Evolutionary conservation across 2,797 vertebrate genomes (phyloP), one percentile per base, ranked within the genome.

Genomic region (Lacerta bilineata): DNA sequence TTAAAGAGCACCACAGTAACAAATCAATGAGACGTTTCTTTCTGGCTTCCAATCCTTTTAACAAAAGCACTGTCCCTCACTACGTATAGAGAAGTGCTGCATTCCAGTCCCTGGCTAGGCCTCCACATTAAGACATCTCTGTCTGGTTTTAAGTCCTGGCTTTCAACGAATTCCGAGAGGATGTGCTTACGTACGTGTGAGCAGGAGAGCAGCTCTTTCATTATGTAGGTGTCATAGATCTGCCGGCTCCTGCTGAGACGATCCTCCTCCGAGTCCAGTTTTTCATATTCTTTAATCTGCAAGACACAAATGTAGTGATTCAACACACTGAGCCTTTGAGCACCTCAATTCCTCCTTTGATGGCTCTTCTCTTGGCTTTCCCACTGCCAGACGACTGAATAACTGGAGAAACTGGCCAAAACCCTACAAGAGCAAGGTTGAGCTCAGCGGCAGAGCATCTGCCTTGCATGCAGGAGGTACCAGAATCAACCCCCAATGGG

Each of bases 221-320:
- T 99, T 93, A 99, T 98, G 95, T 98, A 99, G 5, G 97, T 97
- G 78, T 99, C 98, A 1, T 99, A 99, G 81, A 99, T 99, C 93
- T 98, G 98, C 39, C 98, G 97, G 92, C 99, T 99, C 78, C 98
- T 96, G 88, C 94, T 96, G 90, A 98, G 92, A 23, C 99, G 96
- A 83, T 99, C 99, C 68, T 98, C 98, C 93, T 99, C 98, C 0
- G 97, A 99, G 93, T 99, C 98, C 93, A 99, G 95, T 90, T 99
- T 99, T 95, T 99, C 99, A 0, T 99, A 99, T 77, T 99, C 99
- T 94, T 98, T 99, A 94, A 99, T 99, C 99, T 99, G 96, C 83
- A 95, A 89, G 1, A 74, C 66, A 71, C 13, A 92, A 61, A 9
- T 7, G 2, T 2, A 18, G 10, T 1, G 39, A 41, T 18, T 25